Percentiles rank a stretch among this genome's conserved stretches.
These are phyloP conservation scores for Anguilla japonica DNA, from an alignment of 2,113 vertebrate genomes.

Conservation along the genomic window DNA sequence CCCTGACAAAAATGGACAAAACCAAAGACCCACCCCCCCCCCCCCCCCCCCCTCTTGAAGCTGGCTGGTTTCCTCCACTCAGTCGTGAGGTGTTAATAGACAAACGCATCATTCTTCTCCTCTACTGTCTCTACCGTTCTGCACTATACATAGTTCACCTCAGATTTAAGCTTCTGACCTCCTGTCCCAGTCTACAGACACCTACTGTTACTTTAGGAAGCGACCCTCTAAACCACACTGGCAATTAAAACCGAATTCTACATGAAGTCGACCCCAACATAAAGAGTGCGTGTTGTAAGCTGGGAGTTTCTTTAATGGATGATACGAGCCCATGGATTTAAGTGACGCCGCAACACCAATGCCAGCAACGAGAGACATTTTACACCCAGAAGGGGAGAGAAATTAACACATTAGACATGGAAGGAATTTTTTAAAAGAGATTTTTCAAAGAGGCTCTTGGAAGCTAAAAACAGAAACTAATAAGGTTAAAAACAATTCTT, in stretches of 20 bases:
- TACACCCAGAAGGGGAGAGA: not conserved
- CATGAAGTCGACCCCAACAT: not conserved
- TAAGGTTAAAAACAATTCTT: not conserved
- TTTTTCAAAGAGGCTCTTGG: not conserved
- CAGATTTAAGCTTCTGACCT: no score
- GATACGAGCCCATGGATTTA: not conserved
- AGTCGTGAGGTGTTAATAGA: not conserved
- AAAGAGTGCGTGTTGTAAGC: not conserved
- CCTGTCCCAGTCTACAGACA: no score
- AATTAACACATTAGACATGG: not conserved
- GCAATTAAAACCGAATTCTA: not conserved
- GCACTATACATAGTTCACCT: no score
- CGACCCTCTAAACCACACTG: not conserved
- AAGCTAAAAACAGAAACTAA: not conserved
- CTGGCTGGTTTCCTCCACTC: not conserved
- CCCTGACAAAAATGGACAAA: not conserved
- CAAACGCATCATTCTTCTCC: no score
- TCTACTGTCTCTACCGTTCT: no score
- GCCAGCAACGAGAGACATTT: slow-evolving; percentile 7
- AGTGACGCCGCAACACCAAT: not conserved
- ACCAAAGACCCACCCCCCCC: not conserved
- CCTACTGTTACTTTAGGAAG: not conserved
- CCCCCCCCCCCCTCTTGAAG: not conserved
- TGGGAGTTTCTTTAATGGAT: slow-evolving; percentile 8
- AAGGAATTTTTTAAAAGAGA: not conserved